Percentiles rank a stretch among this genome's conserved stretches.
phyloP scores from a whole-genome alignment of 2,888 invertebrate genomes.

The Dryocosmus kuriphilus region DNA sequence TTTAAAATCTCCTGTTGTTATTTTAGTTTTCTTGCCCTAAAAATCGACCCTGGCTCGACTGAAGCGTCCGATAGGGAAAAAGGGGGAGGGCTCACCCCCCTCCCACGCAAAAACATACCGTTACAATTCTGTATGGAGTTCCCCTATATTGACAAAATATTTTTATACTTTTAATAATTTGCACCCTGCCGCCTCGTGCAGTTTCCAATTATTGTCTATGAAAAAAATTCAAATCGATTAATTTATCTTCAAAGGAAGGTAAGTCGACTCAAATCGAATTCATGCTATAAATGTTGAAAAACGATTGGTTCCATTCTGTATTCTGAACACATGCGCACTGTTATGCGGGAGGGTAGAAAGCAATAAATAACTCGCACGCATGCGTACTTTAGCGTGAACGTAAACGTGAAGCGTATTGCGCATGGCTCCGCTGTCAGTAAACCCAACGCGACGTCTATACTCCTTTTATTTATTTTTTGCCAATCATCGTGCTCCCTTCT shows the following conservation, averaged over 20 bases:
- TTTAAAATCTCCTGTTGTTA: too few relatives aligned
- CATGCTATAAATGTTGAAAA: background rate
- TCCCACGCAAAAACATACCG: too few relatives aligned
- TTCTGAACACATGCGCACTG: background rate
- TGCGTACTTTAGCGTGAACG: constrained; percentile 18
- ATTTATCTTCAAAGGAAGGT: background rate
- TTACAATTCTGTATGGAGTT: too few relatives aligned
- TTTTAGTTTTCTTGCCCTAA: too few relatives aligned
- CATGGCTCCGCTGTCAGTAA: constrained; percentile 62
- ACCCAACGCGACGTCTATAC: constrained; percentile 36
- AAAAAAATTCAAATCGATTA: background rate
- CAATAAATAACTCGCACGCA: background rate
- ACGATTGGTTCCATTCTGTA: background rate
- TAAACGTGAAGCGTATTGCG: constrained; percentile 39
- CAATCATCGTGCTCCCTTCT: background rate
- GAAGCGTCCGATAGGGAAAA: too few relatives aligned
- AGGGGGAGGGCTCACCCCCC: too few relatives aligned
- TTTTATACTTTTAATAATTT: too few relatives aligned
- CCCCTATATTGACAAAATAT: too few relatives aligned
- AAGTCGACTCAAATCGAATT: background rate
- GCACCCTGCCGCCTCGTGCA: too few relatives aligned
- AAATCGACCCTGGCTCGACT: too few relatives aligned
- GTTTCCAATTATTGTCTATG: too few relatives aligned
- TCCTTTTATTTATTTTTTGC: background rate
- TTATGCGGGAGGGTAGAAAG: background rate